Evolutionary conservation across 2,113 vertebrate genomes (phyloP), one percentile per base, ranked within the genome.

Genomic region (Sprattus sprattus): DNA sequence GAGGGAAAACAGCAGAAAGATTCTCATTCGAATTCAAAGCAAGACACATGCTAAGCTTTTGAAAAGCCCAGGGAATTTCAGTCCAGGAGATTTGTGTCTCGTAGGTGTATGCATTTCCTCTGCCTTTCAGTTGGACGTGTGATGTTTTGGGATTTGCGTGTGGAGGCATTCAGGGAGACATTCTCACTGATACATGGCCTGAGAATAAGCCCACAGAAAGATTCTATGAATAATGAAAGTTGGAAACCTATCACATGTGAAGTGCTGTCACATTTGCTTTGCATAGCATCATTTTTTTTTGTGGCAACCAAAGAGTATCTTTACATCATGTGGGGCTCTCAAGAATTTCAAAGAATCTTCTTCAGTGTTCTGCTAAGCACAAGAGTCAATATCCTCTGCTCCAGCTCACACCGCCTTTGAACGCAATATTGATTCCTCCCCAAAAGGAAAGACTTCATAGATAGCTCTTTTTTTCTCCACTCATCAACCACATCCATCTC

Each of bases 381-480:
- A 67, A 86, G 81, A 85, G 86, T 85, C 92, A 90, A 91, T 90
- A 89, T 89, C 88, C 86, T 87, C 84, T 89, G 85, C 85, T 86
- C 90, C 88, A 88, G 82, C 52, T 80, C 52, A 81, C 86, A 86
- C 22, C 32, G 78, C 25, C 85, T 86, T 93, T 91, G 86, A 90
- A 88, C 83, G 52, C 75, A 82, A 85, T 47, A 64, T 87, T 71
- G 44, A 49, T 52, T 25, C 0, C 85, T 84, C 49, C 85, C 84
- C 39, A 80, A 78, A 78, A 78, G 90, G 45, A 89, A 78, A 71
- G 85, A 86, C 81, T 88, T 86, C n/a, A 82, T 81, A 6, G 8
- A 3, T 32, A 11, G 64, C 64, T 64, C n/a, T 64, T 83, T 64
- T n/a, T 64, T 8, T 25, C 57, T 64, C 20, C 9, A 5, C 18